Conservation (phyloP, 2,113 vertebrate genomes). For the Otus sunia region DNA sequence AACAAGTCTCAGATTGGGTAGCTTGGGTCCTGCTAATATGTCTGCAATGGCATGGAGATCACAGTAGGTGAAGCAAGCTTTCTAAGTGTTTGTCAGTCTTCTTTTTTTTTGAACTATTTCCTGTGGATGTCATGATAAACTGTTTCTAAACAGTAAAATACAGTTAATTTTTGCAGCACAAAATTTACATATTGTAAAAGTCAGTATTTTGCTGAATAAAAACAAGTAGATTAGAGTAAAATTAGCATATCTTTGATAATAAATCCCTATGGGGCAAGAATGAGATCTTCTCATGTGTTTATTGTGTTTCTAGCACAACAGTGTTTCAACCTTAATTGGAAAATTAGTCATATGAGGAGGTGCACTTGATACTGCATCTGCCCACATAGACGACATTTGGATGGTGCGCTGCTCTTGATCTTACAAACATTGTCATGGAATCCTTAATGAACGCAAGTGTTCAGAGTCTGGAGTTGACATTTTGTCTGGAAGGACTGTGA, state of each 20-base stretch:
- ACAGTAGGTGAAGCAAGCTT: not conserved
- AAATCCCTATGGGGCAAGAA: not conserved
- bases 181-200: not conserved
- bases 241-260: not conserved
- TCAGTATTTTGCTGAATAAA: not conserved
- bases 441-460: not conserved
- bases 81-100: not conserved
- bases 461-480: not conserved
- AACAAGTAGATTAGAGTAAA: not conserved
- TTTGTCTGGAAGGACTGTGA: not conserved
- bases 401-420: not conserved
- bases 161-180: not conserved
- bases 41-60: not conserved
- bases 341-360: slow-evolving; percentile 18
- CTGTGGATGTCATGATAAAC: not conserved
- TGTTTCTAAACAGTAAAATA: not conserved
- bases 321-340: slow-evolving; percentile 15
- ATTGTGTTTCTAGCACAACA: not conserved
- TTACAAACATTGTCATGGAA: not conserved
- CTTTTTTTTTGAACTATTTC: not conserved
- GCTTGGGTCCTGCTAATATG: not conserved
- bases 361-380: slow-evolving; percentile 19
- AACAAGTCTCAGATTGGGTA: not conserved
- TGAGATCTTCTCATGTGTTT: not conserved
- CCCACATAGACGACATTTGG: slow-evolving; percentile 15